Evolutionary conservation across 2,888 invertebrate species (phyloP).

Genomic region (Schrankia costaestrigalis): DNA sequence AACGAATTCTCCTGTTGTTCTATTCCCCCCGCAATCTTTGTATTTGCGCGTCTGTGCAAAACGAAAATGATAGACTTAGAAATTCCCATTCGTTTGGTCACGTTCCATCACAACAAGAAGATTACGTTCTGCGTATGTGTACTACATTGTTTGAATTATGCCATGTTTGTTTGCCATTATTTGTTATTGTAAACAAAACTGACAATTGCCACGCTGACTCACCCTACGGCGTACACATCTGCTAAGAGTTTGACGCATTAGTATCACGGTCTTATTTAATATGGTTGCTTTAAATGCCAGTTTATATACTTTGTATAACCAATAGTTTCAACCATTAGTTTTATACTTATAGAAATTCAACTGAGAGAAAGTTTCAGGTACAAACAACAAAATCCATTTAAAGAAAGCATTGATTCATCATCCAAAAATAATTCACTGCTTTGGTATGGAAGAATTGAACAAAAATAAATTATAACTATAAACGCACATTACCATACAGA

Average conservation of each 20-base stretch:
- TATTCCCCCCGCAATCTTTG: constrained; percentile 20
- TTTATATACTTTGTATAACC: too few relatives aligned
- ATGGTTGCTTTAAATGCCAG: too few relatives aligned
- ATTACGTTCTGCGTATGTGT: constrained; percentile 8
- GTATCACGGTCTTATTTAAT: too few relatives aligned
- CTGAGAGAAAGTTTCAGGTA: too few relatives aligned
- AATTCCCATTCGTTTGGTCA: constrained; percentile 14
- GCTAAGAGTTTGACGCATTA: constrained; percentile 32
- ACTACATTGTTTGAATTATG: constrained; percentile 21
- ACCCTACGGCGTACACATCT: constrained; percentile 38
- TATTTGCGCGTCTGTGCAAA: constrained; percentile 13
- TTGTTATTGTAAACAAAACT: constrained; percentile 64
- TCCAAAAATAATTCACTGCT: constrained; percentile 27
- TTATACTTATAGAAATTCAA: too few relatives aligned
- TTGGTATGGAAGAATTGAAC: constrained; percentile 35
- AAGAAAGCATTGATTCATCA: constrained; percentile 35
- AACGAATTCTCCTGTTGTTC: constrained; percentile 34
- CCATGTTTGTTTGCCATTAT: constrained; percentile 44
- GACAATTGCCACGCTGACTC: constrained; percentile 44
- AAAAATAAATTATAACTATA: constrained; percentile 37
- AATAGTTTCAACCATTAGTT: too few relatives aligned
- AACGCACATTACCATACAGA: constrained; percentile 53
- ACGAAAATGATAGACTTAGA: constrained; percentile 12
- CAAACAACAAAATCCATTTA: too few relatives aligned
- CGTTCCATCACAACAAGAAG: constrained; percentile 14